Evolutionary conservation across 1,140 invertebrate species (phyloP).

Genomic region (Dinothrombium tinctorium): DNA sequence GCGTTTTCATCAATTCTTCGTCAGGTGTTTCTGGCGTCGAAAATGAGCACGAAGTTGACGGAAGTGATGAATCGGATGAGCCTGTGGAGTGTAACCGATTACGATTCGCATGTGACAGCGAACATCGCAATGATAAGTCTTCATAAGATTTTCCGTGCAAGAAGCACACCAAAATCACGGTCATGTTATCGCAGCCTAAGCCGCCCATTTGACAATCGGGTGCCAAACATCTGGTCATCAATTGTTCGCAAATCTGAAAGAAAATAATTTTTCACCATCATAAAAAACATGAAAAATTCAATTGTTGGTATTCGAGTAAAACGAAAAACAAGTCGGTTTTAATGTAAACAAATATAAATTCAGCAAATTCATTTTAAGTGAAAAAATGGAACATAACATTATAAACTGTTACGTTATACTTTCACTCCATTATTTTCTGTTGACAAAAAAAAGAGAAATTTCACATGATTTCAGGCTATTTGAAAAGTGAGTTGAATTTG

Average conservation of each 20-base stretch:
- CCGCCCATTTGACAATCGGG: conserved; percentile 88
- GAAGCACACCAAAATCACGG: conserved; percentile 61
- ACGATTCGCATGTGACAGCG: conserved; percentile 8
- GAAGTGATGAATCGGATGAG: background rate
- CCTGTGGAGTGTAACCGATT: background rate
- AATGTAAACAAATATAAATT: background rate
- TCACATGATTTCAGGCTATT: background rate
- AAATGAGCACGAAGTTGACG: background rate
- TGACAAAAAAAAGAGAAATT: background rate
- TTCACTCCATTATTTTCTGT: background rate
- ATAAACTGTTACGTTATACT: background rate
- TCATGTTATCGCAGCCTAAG: conserved; percentile 96
- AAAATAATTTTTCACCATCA: no score
- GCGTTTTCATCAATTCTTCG: no score
- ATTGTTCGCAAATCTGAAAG: conserved; percentile 63
- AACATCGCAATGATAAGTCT: conserved; percentile 28
- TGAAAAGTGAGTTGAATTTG: background rate
- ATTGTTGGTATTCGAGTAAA: background rate
- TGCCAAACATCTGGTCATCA: conserved; percentile 76
- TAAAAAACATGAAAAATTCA: background rate
- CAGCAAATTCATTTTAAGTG: background rate
- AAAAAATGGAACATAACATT: conserved; percentile 4
- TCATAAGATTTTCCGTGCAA: conserved; percentile 47
- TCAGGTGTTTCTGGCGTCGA: background rate
- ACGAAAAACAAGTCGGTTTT: background rate